A percentile compares a stretch with the other conserved stretches of the same genome.
Conservation (phyloP, 2,113 vertebrate genomes). For the Scomber scombrus region DNA sequence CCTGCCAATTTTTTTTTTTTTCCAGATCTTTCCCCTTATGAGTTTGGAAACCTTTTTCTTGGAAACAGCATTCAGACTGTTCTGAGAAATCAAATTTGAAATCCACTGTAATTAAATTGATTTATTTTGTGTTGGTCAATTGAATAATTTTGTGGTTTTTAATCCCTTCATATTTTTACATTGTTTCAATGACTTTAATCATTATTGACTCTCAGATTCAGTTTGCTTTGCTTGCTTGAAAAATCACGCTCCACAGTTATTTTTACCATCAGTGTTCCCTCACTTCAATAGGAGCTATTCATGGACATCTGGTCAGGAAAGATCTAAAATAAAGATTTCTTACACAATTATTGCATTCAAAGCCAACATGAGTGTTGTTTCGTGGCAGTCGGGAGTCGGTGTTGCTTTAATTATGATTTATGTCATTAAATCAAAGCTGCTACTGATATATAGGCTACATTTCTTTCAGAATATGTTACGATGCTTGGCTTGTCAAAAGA, state of each 20-base stretch:
- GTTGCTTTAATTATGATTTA: not conserved
- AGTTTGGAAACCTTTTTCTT: not conserved
- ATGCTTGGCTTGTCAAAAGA: not conserved
- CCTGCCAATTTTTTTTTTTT: not conserved
- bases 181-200: not conserved
- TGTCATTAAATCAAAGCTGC: not conserved
- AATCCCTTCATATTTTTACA: not conserved
- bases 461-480: not conserved
- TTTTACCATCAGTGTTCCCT: conserved; percentile 40
- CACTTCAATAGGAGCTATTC: conserved; percentile 26
- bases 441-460: not conserved
- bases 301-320: conserved; percentile 11
- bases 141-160: not conserved
- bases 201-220: not conserved
- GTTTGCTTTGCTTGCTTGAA: not conserved
- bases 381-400: not conserved
- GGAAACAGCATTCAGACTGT: not conserved
- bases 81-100: not conserved
- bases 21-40: not conserved
- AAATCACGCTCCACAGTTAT: not conserved
- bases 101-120: not conserved
- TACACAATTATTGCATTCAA: not conserved
- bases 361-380: no score
- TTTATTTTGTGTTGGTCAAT: not conserved
- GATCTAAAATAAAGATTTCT: conserved; percentile 2